Evolutionary conservation across 1,140 invertebrate genomes (phyloP).

Genomic region (Zaprionus lachaisei): DNA sequence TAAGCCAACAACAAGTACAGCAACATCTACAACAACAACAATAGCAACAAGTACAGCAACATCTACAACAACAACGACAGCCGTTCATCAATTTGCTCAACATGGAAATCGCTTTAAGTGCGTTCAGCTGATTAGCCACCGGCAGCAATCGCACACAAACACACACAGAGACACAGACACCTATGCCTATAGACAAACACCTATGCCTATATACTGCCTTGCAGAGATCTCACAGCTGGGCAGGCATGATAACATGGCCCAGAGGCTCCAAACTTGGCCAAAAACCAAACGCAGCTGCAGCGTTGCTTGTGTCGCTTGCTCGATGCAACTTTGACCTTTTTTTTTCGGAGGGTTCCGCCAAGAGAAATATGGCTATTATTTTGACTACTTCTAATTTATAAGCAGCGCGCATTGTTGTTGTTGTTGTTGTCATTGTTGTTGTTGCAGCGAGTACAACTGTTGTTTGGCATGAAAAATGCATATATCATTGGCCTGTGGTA

Average conservation of each 20-base stretch:
- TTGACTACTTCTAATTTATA: constrained; percentile 80
- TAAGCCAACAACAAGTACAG: not conserved
- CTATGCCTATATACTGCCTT: constrained; percentile 15
- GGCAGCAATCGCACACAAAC: constrained; percentile 1
- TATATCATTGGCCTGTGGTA: constrained; percentile 80
- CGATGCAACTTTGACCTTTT: constrained; percentile 76
- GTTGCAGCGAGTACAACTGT: constrained; percentile 27
- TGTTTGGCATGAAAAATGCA: constrained; percentile 73
- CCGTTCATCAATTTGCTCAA: constrained; percentile 45
- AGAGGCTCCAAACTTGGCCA: constrained; percentile 40
- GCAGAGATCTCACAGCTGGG: constrained; percentile 60
- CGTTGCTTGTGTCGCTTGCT: constrained; percentile 32
- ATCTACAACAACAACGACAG: constrained; percentile 3
- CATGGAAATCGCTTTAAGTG: constrained; percentile 71
- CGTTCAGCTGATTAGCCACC: constrained; percentile 58
- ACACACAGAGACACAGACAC: not conserved
- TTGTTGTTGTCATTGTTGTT: constrained; percentile 14
- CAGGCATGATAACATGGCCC: constrained; percentile 59
- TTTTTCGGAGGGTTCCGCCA: constrained; percentile 64
- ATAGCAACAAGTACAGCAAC: not conserved
- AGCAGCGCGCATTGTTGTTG: constrained; percentile 59
- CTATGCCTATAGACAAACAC: not conserved
- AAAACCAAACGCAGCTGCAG: constrained; percentile 63
- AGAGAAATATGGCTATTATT: constrained; percentile 80
- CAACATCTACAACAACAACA: not conserved